Conservation (phyloP, 2,797 vertebrate species). For the Silurus aristotelis region DNA sequence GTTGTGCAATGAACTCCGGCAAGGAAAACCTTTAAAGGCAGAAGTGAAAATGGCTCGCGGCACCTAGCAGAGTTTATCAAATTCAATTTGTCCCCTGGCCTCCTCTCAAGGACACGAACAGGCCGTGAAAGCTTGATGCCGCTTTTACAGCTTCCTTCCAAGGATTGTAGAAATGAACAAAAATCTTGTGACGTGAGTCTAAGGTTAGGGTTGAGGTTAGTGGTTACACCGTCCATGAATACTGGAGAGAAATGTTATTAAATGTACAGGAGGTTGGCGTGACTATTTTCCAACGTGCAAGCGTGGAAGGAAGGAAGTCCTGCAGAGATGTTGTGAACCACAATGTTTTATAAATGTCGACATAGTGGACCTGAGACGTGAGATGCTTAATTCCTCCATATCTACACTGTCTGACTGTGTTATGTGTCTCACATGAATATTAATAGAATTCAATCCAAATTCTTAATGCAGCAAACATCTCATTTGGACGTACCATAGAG, state of each 20-base stretch:
- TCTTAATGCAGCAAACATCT: not conserved
- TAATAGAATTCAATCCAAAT: not conserved
- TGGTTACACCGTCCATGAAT: not conserved
- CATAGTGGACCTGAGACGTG: not conserved
- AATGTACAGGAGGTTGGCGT: not conserved
- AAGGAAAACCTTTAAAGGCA: not conserved
- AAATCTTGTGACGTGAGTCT: not conserved
- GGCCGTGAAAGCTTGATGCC: not conserved
- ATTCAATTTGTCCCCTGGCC: slow-evolving; percentile 5
- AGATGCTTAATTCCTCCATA: not conserved
- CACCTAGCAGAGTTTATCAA: slow-evolving; percentile 9
- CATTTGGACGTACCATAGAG: not conserved
- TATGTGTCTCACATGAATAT: not conserved
- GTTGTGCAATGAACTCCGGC: slow-evolving; percentile 8
- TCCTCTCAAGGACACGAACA: slow-evolving; percentile 7
- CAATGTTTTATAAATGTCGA: slow-evolving; percentile 36
- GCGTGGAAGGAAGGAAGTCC: not conserved
- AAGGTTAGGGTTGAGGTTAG: slow-evolving; percentile 2
- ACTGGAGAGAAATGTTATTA: not conserved
- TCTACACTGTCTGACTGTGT: not conserved
- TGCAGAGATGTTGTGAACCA: not conserved
- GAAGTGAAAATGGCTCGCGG: not conserved
- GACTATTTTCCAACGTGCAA: not conserved
- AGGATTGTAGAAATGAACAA: not conserved
- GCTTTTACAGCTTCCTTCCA: not conserved